A percentile compares a stretch with the other conserved stretches of the same genome.
These are phyloP conservation scores for Dendrolimus pini DNA, from an alignment of 2,888 invertebrate genomes.

Conservation along the genomic window DNA sequence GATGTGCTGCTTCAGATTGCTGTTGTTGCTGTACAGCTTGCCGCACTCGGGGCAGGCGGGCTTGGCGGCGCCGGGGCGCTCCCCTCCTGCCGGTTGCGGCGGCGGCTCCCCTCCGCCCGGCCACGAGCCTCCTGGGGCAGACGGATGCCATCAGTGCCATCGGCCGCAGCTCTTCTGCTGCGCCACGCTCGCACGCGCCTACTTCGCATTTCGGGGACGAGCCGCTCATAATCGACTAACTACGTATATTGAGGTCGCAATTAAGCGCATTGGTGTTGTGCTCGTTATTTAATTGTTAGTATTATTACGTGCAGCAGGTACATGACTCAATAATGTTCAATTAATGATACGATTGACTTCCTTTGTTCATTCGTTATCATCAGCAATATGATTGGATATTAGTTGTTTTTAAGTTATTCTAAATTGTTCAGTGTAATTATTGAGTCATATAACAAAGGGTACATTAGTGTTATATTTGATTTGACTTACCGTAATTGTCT, in stretches of 20 bases:
- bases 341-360: slow-evolving; percentile 44
- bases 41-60: slow-evolving; percentile 82
- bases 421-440: slow-evolving; percentile 28
- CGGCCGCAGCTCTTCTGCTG: slow-evolving; percentile 8
- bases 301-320: slow-evolving; percentile 47
- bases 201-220: slow-evolving; percentile 20
- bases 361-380: slow-evolving; percentile 34
- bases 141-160: slow-evolving; percentile 59
- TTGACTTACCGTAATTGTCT: slow-evolving; percentile 88
- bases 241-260: slow-evolving; percentile 30
- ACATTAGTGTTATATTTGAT: slow-evolving; percentile 27
- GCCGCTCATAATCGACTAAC: slow-evolving; percentile 20
- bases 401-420: slow-evolving; percentile 30
- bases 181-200: slow-evolving; percentile 3
- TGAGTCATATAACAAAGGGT: slow-evolving; percentile 40
- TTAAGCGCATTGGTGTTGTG: slow-evolving; percentile 45
- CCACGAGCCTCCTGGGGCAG: slow-evolving; percentile 71
- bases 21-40: slow-evolving; percentile 81
- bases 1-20: slow-evolving; percentile 82
- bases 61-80: slow-evolving; percentile 45
- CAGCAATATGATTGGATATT: slow-evolving; percentile 33
- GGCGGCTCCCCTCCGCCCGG: slow-evolving; percentile 34
- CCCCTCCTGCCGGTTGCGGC: slow-evolving; percentile 22
- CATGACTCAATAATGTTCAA: slow-evolving; percentile 62
- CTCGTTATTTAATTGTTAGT: slow-evolving; percentile 60